Evolutionary conservation across 2,113 vertebrate genomes (phyloP), one percentile per base, ranked within the genome.

Genomic region (Motacilla tschutschensis): DNA sequence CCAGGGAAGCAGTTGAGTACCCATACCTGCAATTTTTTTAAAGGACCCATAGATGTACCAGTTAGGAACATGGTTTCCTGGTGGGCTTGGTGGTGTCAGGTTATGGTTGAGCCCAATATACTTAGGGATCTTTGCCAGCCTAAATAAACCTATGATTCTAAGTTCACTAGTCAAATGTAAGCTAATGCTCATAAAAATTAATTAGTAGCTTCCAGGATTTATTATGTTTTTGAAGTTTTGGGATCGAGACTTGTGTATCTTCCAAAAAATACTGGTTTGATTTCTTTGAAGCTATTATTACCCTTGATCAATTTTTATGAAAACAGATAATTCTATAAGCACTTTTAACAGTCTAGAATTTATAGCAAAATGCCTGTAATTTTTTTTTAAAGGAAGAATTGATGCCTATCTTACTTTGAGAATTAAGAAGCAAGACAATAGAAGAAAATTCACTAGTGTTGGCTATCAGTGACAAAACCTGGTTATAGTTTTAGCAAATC

Each of bases 121-220:
- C 59, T 53, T 58, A 58, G 11, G 2, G 10, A 4, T 33, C 17
- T 58, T 67, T 51, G 28, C 8, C n/a, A 57, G 14, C 5, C 7
- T 38, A 47, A 60, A 29, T 16, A 10, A 26, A 33, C 35, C 22
- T 33, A 6, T 26, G 10, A 57, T 36, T 50, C 3, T 43, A 41
- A 63, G 43, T 91, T 95, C 44, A 84, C n/a, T 91, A 40, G 16
- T 87, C 83, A 83, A 93, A 78, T 83, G 36, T 47, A 93, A 89
- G 31, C 31, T 76, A 88, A 88, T 65, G 70, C 62, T 89, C 84
- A 51, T 5, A 90, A 40, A 50, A 88, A 80, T 64, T 88, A 73
- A 84, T 67, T 62, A 71, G 70, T 50, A 71, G 26, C 82, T 91
- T 85, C 41, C 72, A 75, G 67, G 50, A 41, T 9, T 44, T 50